These are phyloP conservation scores for Hemibagrus wyckioides DNA, from an alignment of 2,113 vertebrate species.

Conservation along the genomic window DNA sequence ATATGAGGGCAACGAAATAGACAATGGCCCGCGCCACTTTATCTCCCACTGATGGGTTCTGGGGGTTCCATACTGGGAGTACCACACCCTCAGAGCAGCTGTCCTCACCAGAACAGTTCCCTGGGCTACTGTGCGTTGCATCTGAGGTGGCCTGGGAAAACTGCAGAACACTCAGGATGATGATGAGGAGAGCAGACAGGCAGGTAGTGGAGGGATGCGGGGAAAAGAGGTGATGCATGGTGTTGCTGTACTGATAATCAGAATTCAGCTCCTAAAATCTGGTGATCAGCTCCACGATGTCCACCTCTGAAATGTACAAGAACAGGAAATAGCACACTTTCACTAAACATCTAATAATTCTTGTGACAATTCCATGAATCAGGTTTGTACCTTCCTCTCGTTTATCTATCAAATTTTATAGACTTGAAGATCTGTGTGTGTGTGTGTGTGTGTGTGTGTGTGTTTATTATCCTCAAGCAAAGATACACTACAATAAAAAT, in stretches of 20 bases:
- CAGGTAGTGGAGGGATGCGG: conserved; percentile 50
- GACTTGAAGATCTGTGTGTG: neutral
- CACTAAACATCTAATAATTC: neutral
- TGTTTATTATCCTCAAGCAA: neutral
- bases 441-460: neutral
- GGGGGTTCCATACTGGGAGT: conserved; percentile 82
- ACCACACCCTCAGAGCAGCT: conserved; percentile 80
- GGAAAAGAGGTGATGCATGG: conserved; percentile 59
- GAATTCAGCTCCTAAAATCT: conserved; percentile 12
- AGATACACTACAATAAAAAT: neutral
- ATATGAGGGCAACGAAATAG: conserved; percentile 83
- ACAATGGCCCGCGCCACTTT: conserved; percentile 83
- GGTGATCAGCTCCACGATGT: neutral
- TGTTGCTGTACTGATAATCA: conserved; percentile 30
- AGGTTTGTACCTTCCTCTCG: too few species aligned
- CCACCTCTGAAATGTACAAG: conserved; percentile 43
- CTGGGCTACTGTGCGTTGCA: conserved; percentile 17
- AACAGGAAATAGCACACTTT: conserved; percentile 1
- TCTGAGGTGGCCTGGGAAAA: conserved; percentile 62
- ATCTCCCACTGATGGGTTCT: conserved; percentile 81
- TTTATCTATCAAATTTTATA: neutral
- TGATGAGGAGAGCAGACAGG: conserved; percentile 61
- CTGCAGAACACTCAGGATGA: conserved; percentile 66
- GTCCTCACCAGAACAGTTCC: conserved; percentile 70
- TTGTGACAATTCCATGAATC: too few species aligned